These are phyloP conservation scores for Pomatostomus ruficeps DNA, from an alignment of 2,113 vertebrate genomes.

Conservation along the genomic window DNA sequence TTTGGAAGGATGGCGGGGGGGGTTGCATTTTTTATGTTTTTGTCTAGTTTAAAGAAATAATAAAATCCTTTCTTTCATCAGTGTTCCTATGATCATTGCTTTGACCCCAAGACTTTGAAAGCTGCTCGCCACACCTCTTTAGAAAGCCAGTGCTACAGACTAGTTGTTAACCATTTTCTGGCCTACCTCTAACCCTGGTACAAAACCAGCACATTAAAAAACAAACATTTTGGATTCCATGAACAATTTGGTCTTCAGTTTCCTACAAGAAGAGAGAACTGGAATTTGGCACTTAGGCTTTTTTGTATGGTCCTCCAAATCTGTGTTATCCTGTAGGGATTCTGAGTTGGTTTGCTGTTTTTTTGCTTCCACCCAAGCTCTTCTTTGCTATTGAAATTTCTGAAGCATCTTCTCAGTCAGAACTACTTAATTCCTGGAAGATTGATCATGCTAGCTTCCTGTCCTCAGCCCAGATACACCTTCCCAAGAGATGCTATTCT, in stretches of 20 bases:
- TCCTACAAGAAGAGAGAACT: not conserved
- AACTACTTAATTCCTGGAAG: not conserved
- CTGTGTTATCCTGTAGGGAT: not conserved
- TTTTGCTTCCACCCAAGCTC: not conserved
- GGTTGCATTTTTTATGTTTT: not conserved
- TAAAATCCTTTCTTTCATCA: not conserved
- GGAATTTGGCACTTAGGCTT: not conserved
- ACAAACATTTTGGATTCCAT: not conserved
- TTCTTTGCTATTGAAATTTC: not conserved
- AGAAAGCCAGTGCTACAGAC: not conserved
- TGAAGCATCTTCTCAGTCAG: not conserved
- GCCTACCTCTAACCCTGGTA: too few species aligned
- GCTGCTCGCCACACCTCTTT: not conserved
- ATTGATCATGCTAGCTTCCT: not conserved
- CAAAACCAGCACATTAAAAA: not conserved
- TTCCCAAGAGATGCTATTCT: not conserved
- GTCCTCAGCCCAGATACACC: not conserved
- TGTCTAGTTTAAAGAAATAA: not conserved
- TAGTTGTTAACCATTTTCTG: not conserved
- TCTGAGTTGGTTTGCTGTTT: not conserved
- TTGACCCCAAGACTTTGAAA: not conserved
- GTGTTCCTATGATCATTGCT: not conserved
- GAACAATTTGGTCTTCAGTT: not conserved
- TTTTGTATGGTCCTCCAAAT: not conserved
- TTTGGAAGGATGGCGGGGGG: not conserved